Base-by-base conservation (phyloP, 1,140 invertebrate genomes). In the Cyclargus thomasi region DNA sequence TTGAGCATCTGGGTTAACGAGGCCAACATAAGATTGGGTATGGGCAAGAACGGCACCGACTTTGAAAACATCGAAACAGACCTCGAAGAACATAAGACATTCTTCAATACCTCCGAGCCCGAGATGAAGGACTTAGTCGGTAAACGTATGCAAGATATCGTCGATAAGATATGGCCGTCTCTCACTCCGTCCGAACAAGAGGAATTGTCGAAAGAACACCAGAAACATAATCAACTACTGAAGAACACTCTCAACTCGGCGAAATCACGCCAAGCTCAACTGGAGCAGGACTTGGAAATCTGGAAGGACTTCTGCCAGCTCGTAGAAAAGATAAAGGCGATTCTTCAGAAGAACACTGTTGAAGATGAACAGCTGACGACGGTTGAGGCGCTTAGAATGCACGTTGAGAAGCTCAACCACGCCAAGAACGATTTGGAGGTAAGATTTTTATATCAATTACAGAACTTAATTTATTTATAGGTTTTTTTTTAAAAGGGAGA, bases 101-200 rank as follows among this genome's bases (percentile, higher is more conserved):
- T 96, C 91, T 97, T 97, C 77, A 95, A 94, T 72, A 75, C 82
- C 17, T 95, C 94, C 55, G 95, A 97, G 79, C 90, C 93, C 0
- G 92, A 93, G 39, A 95, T 97, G 74, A 93, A 94, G 21, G 95
- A 97, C 78, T 86, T 97, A 62, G 94, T 97, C 0, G 94, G 95
- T 1, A 94, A 96, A 69, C 93, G 94, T 67, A 95, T 97, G 72
- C 95, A 97, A 77, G 95, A 96, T 67, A 93, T 94, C 10, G 95
- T 95, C 2, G 95, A 97, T 76, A 95, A 96, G 77, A 97, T 97
- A 57, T 96, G 95, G 95, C 95, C 96, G 1, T 97, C 96, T 0
- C 85, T 97, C 14, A 94, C 93, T 18, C 92, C 93, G 47, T 92
- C 93, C 5, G 95, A 97, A 78, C 96, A 97, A 76, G 95, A 97